These are phyloP conservation scores for Rana temporaria DNA, from an alignment of 2,113 vertebrate species.

Conservation along the genomic window DNA sequence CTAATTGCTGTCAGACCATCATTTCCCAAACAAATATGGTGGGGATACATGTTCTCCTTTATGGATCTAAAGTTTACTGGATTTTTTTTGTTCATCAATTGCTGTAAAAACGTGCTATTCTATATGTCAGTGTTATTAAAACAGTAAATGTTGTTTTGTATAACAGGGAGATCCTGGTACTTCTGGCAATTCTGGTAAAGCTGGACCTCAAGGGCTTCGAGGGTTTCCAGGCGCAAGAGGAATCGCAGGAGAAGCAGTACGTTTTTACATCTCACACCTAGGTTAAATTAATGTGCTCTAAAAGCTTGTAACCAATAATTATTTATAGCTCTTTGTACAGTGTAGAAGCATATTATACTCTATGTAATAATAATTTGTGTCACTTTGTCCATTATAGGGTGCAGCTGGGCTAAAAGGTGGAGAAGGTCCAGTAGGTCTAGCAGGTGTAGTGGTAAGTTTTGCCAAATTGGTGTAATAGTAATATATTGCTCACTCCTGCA, in stretches of 20 bases:
- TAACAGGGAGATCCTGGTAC: conserved; percentile 86
- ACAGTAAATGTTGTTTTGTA: neutral
- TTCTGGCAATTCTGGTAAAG: conserved; percentile 79
- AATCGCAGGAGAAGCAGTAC: conserved; percentile 78
- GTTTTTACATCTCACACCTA: neutral
- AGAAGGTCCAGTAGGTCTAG: conserved; percentile 80
- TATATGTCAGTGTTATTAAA: too few species aligned
- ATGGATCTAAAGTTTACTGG: too few species aligned
- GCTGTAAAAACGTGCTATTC: too few species aligned
- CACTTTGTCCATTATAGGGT: conserved; percentile 71
- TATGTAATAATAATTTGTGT: neutral
- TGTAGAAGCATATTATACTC: too few species aligned
- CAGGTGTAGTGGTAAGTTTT: conserved; percentile 80
- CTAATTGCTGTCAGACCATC: too few species aligned
- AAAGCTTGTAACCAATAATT: too few species aligned
- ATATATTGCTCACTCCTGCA: too few species aligned
- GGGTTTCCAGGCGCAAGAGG: conserved; percentile 85
- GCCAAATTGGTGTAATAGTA: neutral
- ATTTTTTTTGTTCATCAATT: too few species aligned
- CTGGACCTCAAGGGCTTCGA: conserved; percentile 80
- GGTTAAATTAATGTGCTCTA: too few species aligned
- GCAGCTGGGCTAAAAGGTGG: conserved; percentile 86
- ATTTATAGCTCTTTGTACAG: neutral
- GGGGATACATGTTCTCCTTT: too few species aligned
- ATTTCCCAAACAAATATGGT: too few species aligned